These are phyloP conservation scores for Augochlora pura DNA, from an alignment of 1,140 invertebrate species.

Conservation along the genomic window DNA sequence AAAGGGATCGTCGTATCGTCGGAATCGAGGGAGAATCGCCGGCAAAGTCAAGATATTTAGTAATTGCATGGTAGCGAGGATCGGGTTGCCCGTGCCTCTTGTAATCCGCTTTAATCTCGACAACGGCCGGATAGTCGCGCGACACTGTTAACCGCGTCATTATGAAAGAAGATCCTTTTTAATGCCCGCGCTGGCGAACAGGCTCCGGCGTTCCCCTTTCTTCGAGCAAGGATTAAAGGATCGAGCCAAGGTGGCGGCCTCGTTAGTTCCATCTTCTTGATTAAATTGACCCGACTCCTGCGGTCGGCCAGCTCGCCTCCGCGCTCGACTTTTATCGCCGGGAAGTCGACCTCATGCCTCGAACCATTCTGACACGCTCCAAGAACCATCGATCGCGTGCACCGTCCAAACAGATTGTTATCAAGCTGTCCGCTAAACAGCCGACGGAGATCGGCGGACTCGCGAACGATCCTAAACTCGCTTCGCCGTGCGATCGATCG, in stretches of 20 bases:
- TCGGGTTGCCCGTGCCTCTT: not conserved
- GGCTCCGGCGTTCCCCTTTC: not conserved
- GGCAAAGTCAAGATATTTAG: not conserved
- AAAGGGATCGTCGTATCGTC: not conserved
- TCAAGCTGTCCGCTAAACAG: too few species aligned
- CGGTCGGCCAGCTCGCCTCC: constrained; percentile 6
- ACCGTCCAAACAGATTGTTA: not conserved
- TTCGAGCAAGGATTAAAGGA: constrained; percentile 33
- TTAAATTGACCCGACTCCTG: constrained; percentile 42
- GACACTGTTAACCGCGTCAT: not conserved
- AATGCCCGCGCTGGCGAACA: not conserved
- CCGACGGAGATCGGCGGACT: too few species aligned
- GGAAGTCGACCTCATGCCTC: not conserved
- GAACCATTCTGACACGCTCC: not conserved
- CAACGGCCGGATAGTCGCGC: too few species aligned
- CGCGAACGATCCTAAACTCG: too few species aligned
- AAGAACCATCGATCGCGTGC: not conserved
- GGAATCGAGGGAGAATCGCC: not conserved
- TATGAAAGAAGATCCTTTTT: constrained; percentile 4
- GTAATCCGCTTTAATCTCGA: not conserved
- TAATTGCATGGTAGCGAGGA: not conserved
- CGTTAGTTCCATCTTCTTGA: constrained; percentile 51
- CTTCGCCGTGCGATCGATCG: too few species aligned
- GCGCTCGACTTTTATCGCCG: constrained; percentile 12
- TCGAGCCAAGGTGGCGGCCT: constrained; percentile 14